Base-by-base conservation (phyloP, 2,888 invertebrate genomes). In the Drosophila tanythrix region DNA sequence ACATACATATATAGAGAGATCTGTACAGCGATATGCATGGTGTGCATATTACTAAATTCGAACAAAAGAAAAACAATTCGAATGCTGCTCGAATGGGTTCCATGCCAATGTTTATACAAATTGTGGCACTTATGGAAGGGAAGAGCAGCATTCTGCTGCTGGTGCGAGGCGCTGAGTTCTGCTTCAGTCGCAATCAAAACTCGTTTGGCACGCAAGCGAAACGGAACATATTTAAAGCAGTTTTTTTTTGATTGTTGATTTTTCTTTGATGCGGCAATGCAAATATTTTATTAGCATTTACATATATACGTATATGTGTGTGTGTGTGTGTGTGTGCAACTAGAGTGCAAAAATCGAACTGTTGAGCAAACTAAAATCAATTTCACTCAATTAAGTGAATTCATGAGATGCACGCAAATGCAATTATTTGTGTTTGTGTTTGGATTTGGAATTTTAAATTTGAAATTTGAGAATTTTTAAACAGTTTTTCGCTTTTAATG, bases 311-410 rank as follows among this genome's bases (percentile, higher is more conserved):
- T 31, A 8, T 63, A 15, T n/a, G 21, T 46, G 33, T 55, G 31
- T 36, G 58, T 56, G 35, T 50, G 56, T 61, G 38, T 60, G 66
- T 55, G 70, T 73, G 78, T 63, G 74, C 69, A 79, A 73, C 70
- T 78, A 63, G 69, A 84, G 79, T 79, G 68, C 46, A 70, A 66
- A 72, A 82, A 76, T 81, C 67, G 80, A 70, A 74, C 13, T 65
- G 64, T 59, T 70, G 72, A 74, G 69, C 79, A 77, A 81, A 83
- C 75, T 66, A 57, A 83, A 89, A 85, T 89, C 85, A 89, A 85
- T 85, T 89, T 89, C 89, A 84, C 84, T 82, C 85, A 85, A 85
- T 89, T 89, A 87, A 71, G 51, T 72, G 68, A 15, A 56, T 66
- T 40, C 71, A 74, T 68, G 74, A 60, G 33, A 65, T 43, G n/a